Percentiles rank a stretch among this genome's conserved stretches.
phyloP scores from a whole-genome alignment of 1,140 invertebrate species.

The Plodia interpunctella region DNA sequence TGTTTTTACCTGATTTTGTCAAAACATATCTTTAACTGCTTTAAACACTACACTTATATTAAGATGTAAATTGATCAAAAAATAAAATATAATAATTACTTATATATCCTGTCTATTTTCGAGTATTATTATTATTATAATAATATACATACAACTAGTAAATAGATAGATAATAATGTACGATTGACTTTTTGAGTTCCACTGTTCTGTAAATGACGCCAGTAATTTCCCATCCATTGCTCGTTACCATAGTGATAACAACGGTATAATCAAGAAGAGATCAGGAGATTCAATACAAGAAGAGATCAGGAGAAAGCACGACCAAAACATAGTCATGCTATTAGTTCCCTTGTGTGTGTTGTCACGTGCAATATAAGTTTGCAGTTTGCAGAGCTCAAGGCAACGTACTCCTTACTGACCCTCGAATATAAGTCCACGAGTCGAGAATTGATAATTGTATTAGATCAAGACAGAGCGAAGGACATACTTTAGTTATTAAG shows the following conservation, averaged over 20 bases:
- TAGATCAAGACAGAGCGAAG: neutral
- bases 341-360: conserved; percentile 4
- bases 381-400: neutral
- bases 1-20: too few relatives aligned
- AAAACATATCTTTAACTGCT: too few relatives aligned
- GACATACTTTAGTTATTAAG: too few relatives aligned
- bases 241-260: neutral
- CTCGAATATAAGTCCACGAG: neutral
- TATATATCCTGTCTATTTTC: too few relatives aligned
- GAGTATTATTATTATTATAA: too few relatives aligned
- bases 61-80: too few relatives aligned
- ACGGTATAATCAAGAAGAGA: neutral
- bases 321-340: neutral
- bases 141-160: too few relatives aligned
- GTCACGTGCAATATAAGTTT: conserved; percentile 5
- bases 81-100: too few relatives aligned
- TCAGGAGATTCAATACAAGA: neutral
- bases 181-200: too few relatives aligned
- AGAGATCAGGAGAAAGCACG: neutral
- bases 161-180: too few relatives aligned
- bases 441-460: neutral
- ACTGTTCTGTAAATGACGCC: too few relatives aligned
- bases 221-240: neutral
- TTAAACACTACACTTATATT: too few relatives aligned
- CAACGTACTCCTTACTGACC: neutral